Base-by-base conservation (phyloP, 2,888 invertebrate genomes). In the Platerodrilus igneus region DNA sequence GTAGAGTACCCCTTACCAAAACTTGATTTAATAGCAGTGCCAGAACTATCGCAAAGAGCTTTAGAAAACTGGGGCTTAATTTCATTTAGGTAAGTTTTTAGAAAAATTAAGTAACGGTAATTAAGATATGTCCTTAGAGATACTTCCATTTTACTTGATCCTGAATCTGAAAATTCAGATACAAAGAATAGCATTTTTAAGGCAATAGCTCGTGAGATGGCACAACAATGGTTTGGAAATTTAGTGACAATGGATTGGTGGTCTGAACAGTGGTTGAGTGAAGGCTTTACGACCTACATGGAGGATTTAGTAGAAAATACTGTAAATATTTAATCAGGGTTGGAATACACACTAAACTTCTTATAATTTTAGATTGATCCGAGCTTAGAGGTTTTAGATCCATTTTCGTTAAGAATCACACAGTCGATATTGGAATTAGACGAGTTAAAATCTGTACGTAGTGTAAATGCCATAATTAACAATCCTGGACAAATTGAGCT, bases 211-310 rank as follows among this genome's bases (percentile, higher is more conserved):
- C 84, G 85, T 57, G 84, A 86, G 57, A 60, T 87, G 6, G 78
- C 82, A 0, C 86, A 86, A 59, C 84, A 82, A 69, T 84, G 84
- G 83, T 83, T 83, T 61, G 84, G 84, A 1, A 78, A 82, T 68
- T 67, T 82, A 8, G 80, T 83, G 40, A 80, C 81, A 1, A 78
- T 79, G 68, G 64, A 69, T 9, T 81, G 81, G 81, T 83, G 83
- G 83, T 74, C 75, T n/a, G 77, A 78, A 49, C 65, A 78, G 3
- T 84, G 83, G 83, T 68, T 84, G 8, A 81, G 80, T 52, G 83
- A 83, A 64, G 86, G 86, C 0, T 85, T 88, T 60, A 84, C 86
- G 1, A 75, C 75, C 0, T 77, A 77, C 51, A 69, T 76, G 53
- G 73, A 76, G 41, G 75, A 75, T 55, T 65, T 75, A 1, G 74